Base-by-base conservation (phyloP, 1,140 invertebrate genomes). In the Heliconius hewitsoni region DNA sequence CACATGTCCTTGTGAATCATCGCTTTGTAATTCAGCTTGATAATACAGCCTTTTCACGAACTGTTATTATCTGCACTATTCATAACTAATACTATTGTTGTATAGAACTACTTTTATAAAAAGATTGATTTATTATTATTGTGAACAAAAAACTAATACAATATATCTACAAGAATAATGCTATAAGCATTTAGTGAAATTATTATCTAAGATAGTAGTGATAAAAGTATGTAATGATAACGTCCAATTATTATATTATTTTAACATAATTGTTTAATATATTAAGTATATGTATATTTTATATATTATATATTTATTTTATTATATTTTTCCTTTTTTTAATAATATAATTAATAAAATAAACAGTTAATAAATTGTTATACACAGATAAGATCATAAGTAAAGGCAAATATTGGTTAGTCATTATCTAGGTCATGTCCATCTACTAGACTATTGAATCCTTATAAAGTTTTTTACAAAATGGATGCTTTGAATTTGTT, bases 1-100 rank as follows among this genome's bases (percentile, higher is more conserved):
- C 89, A 92, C 83, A 86, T 73, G 81, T 76, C 89, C 90, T 91
- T 91, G 86, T 91, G 90, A 91, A 75, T 90, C 89, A 91, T 73
- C 78, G 74, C 80, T 66, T 34, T 76, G 72, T 82, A 77, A 42
- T 71, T 34, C 18, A 66, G 42, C 57, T 76, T 66, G 57, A 66
- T 70, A 76, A 76, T 55, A 76, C n/a, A 37, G n/a, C 50, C 50
- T 42, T 42, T 34, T 23, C 57, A 70, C 8, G 30, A 76, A 39
- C 1, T 66, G 23, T 66, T 66, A n/a, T 66, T 27, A 16, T 27
- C 60, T 60, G 11, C 8, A 60, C 4, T 66, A 30, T 30, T 66
- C 9, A 30, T 13, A 66, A 37, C 5, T 6, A 52, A 19, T 19
- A 52, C 8, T 52, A 19, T 39, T 75, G 52, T 19, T n/a, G 52